Percentiles rank a stretch among this genome's conserved stretches.
Evolutionary conservation across 2,888 invertebrate species (phyloP).

Genomic region (Julus scanicus): DNA sequence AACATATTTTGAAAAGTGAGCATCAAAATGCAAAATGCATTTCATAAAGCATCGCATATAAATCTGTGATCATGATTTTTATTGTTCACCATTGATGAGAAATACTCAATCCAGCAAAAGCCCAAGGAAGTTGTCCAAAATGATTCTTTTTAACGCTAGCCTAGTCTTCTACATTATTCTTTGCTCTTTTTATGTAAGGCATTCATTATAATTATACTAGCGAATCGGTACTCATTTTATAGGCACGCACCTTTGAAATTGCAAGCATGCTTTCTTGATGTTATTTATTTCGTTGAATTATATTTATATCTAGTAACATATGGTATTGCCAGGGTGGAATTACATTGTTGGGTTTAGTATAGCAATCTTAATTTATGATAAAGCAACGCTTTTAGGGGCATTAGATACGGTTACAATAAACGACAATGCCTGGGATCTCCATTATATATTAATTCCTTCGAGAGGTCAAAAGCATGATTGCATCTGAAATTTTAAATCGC

Average conservation of each 20-base stretch:
- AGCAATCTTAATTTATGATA: not conserved
- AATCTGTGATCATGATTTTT: not conserved
- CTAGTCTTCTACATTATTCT: constrained; percentile 19
- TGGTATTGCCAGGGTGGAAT: constrained; percentile 15
- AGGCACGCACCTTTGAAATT: not conserved
- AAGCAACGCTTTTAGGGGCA: not conserved
- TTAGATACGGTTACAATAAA: not conserved
- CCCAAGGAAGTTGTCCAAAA: not conserved
- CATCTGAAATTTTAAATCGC: not conserved
- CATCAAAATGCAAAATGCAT: constrained; percentile 5
- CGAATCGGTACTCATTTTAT: constrained; percentile 35
- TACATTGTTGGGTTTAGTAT: not conserved
- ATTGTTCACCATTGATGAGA: not conserved
- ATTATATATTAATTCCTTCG: not conserved
- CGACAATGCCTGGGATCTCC: not conserved
- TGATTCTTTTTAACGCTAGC: constrained; percentile 41
- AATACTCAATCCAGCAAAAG: not conserved
- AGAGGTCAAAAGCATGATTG: constrained; percentile 9
- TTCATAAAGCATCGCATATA: not conserved
- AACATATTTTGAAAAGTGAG: not conserved
- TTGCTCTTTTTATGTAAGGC: not conserved
- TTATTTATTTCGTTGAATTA: constrained; percentile 13
- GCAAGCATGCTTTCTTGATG: not conserved
- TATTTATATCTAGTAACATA: not conserved
- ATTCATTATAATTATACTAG: constrained; percentile 17